These are phyloP conservation scores for Uropetala carovei DNA, from an alignment of 2,888 invertebrate genomes.

Conservation along the genomic window DNA sequence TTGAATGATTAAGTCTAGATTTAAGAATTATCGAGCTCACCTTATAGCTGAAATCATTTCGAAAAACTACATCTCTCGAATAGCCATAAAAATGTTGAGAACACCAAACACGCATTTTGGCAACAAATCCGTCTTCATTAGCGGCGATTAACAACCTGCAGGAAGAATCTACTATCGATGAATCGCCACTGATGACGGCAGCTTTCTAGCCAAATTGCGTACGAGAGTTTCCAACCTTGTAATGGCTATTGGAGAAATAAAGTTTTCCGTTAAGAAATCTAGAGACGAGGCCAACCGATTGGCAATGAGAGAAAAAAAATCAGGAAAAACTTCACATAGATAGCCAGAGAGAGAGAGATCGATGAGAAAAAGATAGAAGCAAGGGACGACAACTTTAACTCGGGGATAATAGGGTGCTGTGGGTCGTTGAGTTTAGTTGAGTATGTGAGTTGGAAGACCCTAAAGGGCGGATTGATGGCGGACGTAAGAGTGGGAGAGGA, in stretches of 20 bases:
- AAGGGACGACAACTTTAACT: constrained; percentile 22
- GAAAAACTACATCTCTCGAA: no score
- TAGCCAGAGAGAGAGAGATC: neutral
- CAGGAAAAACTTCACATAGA: neutral
- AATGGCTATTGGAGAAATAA: neutral
- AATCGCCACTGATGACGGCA: no score
- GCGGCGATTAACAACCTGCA: no score
- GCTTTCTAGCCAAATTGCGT: no score
- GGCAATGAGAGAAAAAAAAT: neutral
- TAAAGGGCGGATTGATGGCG: neutral
- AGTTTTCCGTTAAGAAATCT: neutral
- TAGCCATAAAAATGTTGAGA: no score
- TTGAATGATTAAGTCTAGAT: no score
- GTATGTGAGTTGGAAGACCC: neutral
- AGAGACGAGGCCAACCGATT: neutral
- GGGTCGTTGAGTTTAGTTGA: constrained; percentile 17
- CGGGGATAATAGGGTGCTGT: neutral
- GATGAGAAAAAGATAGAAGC: neutral
- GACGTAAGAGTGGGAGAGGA: neutral
- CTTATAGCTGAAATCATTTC: no score
- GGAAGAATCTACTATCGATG: no score
- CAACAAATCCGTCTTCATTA: no score
- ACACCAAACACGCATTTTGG: no score
- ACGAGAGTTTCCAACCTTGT: no score
- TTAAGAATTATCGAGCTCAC: no score